phyloP scores from a whole-genome alignment of 30 jellyfish, hydroid and myxozoan species.

The Nemopilema nomurai region DNA sequence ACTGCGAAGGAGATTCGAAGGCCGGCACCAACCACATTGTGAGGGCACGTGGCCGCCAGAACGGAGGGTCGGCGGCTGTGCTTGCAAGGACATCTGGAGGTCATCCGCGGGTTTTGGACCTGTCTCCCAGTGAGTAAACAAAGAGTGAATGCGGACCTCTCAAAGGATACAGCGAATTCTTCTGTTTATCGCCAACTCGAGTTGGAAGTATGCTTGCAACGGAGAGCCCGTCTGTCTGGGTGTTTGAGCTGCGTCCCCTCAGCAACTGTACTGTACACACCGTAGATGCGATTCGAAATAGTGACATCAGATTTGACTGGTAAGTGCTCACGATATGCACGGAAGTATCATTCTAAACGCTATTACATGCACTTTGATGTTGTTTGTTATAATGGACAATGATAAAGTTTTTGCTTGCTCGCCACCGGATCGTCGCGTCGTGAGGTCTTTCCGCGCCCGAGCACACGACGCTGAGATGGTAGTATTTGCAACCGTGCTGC shows the following conservation, averaged over 20 bases:
- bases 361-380: slow-evolving; percentile 12
- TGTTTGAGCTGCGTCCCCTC: not conserved
- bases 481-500: slow-evolving; percentile 75
- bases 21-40: not conserved
- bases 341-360: slow-evolving; percentile 46
- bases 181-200: slow-evolving; percentile 60
- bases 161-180: slow-evolving; percentile 69
- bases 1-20: not conserved
- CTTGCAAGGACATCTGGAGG: slow-evolving; percentile 49
- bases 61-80: slow-evolving; percentile 36
- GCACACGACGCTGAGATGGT: slow-evolving; percentile 73
- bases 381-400: slow-evolving; percentile 44
- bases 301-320: not conserved
- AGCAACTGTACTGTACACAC: not conserved
- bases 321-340: slow-evolving; percentile 38
- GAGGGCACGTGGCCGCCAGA: slow-evolving; percentile 54
- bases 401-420: slow-evolving; percentile 51
- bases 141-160: slow-evolving; percentile 67
- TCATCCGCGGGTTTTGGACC: slow-evolving; percentile 72
- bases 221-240: slow-evolving; percentile 26
- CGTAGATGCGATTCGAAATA: slow-evolving; percentile 6
- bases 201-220: slow-evolving; percentile 27
- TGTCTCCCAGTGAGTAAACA: slow-evolving; percentile 76
- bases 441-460: slow-evolving; percentile 67
- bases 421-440: slow-evolving; percentile 48